Evolutionary conservation across 2,888 invertebrate species (phyloP).

Genomic region (Agapetus fuscipes): DNA sequence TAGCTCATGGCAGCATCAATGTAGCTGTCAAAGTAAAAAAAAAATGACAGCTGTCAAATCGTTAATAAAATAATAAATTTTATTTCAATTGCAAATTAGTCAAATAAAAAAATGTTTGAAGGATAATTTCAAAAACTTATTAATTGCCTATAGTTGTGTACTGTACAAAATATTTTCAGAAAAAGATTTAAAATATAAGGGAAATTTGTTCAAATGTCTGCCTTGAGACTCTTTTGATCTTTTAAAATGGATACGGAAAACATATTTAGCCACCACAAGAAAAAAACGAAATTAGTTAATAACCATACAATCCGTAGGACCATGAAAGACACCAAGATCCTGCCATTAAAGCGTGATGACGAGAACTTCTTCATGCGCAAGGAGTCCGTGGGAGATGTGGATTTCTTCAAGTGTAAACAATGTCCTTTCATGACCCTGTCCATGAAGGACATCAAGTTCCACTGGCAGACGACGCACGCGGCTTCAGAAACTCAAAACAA

Average conservation of each 20-base stretch:
- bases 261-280: no score
- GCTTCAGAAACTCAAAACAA: slow-evolving; percentile 35
- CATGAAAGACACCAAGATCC: no score
- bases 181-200: no score
- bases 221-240: no score
- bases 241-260: no score
- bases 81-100: neutral
- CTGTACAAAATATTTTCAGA: no score
- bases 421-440: slow-evolving; percentile 47
- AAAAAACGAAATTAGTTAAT: no score
- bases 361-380: slow-evolving; percentile 43
- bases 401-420: slow-evolving; percentile 45
- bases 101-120: neutral
- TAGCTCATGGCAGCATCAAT: no score
- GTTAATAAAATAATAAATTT: neutral
- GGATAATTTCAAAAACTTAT: neutral
- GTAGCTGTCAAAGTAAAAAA: neutral
- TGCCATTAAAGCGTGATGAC: no score
- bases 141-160: no score
- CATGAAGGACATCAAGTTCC: slow-evolving; percentile 44
- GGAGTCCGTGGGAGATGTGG: slow-evolving; percentile 40
- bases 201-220: no score
- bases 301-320: no score
- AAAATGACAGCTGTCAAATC: neutral
- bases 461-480: slow-evolving; percentile 41